Evolutionary conservation across 2,797 vertebrate species (phyloP), one percentile per base, ranked within the genome.

Genomic region (Mormyrus proboscirostris): DNA sequence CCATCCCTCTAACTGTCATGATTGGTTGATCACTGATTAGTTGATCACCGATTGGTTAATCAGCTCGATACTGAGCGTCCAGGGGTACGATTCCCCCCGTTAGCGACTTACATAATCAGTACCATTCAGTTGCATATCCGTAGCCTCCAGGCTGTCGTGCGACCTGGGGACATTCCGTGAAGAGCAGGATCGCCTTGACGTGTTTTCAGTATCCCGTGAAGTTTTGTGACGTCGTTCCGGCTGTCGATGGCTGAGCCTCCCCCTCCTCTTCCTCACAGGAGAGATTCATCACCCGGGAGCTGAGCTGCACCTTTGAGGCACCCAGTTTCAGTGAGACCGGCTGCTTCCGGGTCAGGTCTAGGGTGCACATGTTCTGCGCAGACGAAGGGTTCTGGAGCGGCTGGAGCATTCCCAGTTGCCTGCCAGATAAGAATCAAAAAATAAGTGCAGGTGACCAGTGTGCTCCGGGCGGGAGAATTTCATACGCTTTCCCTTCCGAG

Each of bases 341-440:
- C 89, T 96, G 96, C 90, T 93, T 95, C 92, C 92, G 90, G 38
- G 92, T 96, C 87, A 94, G 95, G 8, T 95, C 95, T 59, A 95
- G 90, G 88, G 1, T 96, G 89, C 73, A 93, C 47, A 91, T 89
- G 4, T 95, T 95, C 4, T 96, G 96, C 87, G 94, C 92, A 0
- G 89, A 93, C 2, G 88, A 73, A 4, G 90, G 95, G 86, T 91
- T 94, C 29, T 96, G 95, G 95, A 96, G 96, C 5, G 93, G 95
- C 0, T 96, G 96, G 96, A 95, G 95, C 90, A 90, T 0, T 2
- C 47, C 4, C 6, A 41, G 2, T 3, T 96, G 96, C 82, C 50
- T 91, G 82, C 89, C 90, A 14, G 73, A 14, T 2, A 0, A 2
- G 50, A 7, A 16, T 6, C 19, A 2, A 83, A 8, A 50, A 22